Percentiles rank a stretch among this genome's conserved stretches.
Evolutionary conservation across 2,888 invertebrate species (phyloP).

Genomic region (Tanypteryx hageni): DNA sequence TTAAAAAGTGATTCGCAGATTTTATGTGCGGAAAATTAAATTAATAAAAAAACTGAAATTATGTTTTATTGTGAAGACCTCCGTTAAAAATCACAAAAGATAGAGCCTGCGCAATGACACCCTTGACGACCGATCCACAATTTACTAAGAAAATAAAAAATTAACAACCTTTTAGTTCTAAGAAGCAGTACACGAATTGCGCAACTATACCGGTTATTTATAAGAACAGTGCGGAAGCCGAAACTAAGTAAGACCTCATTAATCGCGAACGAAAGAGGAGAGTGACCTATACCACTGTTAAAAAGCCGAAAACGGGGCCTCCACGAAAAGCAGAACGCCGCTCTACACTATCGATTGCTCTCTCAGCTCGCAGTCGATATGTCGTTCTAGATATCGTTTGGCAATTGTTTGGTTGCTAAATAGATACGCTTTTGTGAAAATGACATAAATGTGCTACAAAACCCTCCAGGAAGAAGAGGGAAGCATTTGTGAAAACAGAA

Average conservation of each 20-base stretch:
- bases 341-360: slow-evolving; percentile 45
- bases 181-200: not conserved
- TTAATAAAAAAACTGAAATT: not conserved
- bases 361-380: slow-evolving; percentile 25
- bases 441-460: slow-evolving; percentile 50
- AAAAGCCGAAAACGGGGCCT: slow-evolving; percentile 23
- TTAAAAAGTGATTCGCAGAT: not conserved
- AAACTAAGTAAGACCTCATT: not conserved
- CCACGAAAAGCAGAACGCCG: slow-evolving; percentile 46
- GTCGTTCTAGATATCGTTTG: not conserved
- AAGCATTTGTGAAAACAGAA: not conserved
- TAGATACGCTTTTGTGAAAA: slow-evolving; percentile 27
- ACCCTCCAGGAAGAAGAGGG: not conserved
- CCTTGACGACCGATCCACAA: not conserved
- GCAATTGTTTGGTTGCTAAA: slow-evolving; percentile 41
- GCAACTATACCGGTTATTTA: not conserved
- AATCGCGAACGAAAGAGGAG: not conserved
- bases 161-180: not conserved
- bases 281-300: not conserved
- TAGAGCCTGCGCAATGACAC: slow-evolving; percentile 54
- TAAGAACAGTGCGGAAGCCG: not conserved
- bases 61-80: not conserved
- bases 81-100: slow-evolving; percentile 41
- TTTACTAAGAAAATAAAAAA: not conserved
- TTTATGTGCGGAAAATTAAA: not conserved